Evolutionary conservation across 2,888 invertebrate genomes (phyloP), one percentile per base, ranked within the genome.

Genomic region (Parnassius orleans): DNA sequence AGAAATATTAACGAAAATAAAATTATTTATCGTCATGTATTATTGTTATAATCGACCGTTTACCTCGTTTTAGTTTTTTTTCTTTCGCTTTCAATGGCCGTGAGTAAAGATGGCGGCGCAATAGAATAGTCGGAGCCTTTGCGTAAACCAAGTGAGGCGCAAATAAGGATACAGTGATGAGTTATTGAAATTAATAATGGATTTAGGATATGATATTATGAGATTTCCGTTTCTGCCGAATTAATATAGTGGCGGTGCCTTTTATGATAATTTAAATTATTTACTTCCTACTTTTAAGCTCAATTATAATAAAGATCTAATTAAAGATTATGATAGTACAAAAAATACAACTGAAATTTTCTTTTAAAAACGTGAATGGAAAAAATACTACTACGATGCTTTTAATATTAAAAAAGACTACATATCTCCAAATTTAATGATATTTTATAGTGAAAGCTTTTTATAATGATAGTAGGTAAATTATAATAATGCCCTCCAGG

Each of bases 191-290:
- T 72, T 66, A 57, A 74, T 78, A 78, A 83, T 79, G 70, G 68
- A 79, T 77, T 78, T 74, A 77, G 80, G 81, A 84, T 87, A 86
- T 86, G 82, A 87, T 87, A 86, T 77, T 87, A 86, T 77, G 82
- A 72, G 81, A 83, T 83, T 86, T 90, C 90, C 90, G 90, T 83
- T 87, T 75, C 68, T 61, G 68, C 67, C 72, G 72, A n/a, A 46
- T 46, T 78, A 75, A 75, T 65, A 55, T 50, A 74, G 70, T 77
- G 78, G 73, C 81, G 81, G 84, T 73, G 67, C 70, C 76, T 81
- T 84, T 79, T 68, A 65, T 24, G 61, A 68, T 80, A 77, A 81
- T n/a, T n/a, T n/a, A n/a, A n/a, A n/a, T 78, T 70, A 73, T 71
- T 68, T 77, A 79, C 75, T 87, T 89, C 86, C 88, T 84, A 42